Percentiles rank a stretch among this genome's conserved stretches.
Evolutionary conservation across 2,888 invertebrate genomes (phyloP).

Genomic region (Napeogenes inachia): DNA sequence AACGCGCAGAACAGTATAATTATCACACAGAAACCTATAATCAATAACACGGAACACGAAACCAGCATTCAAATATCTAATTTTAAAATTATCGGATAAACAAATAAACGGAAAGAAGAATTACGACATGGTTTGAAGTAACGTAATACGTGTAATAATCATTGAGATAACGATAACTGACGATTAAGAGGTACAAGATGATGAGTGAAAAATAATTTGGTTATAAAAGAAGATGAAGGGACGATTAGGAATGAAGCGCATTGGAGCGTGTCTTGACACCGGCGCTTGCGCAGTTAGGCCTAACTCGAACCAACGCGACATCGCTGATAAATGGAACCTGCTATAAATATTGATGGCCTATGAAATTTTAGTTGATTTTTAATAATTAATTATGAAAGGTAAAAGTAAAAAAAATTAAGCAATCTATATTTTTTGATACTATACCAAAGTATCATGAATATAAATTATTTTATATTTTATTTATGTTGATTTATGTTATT

Average conservation of each 20-base stretch:
- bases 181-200: constrained; percentile 63
- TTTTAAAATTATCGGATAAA: constrained; percentile 60
- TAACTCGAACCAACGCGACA: constrained; percentile 57
- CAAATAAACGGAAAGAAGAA: constrained; percentile 62
- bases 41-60: constrained; percentile 61
- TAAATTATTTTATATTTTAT: neutral
- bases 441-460: neutral
- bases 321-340: constrained; percentile 60
- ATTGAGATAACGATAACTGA: constrained; percentile 63
- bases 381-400: neutral
- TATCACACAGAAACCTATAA: constrained; percentile 63
- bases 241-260: constrained; percentile 59
- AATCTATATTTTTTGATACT: constrained; percentile 4
- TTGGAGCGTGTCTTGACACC: constrained; percentile 52
- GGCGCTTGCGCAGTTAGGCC: constrained; percentile 65
- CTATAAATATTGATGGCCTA: constrained; percentile 49
- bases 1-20: constrained; percentile 60
- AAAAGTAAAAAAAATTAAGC: constrained; percentile 11
- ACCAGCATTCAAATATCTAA: constrained; percentile 52
- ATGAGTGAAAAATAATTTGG: constrained; percentile 72
- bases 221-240: constrained; percentile 62
- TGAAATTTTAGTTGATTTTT: constrained; percentile 40
- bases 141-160: constrained; percentile 72
- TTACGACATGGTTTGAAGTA: constrained; percentile 62
- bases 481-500: neutral